A percentile compares a stretch with the other conserved stretches of the same genome.
phyloP scores from a whole-genome alignment of 2,113 vertebrate genomes.

The Ancistrus triradiatus region DNA sequence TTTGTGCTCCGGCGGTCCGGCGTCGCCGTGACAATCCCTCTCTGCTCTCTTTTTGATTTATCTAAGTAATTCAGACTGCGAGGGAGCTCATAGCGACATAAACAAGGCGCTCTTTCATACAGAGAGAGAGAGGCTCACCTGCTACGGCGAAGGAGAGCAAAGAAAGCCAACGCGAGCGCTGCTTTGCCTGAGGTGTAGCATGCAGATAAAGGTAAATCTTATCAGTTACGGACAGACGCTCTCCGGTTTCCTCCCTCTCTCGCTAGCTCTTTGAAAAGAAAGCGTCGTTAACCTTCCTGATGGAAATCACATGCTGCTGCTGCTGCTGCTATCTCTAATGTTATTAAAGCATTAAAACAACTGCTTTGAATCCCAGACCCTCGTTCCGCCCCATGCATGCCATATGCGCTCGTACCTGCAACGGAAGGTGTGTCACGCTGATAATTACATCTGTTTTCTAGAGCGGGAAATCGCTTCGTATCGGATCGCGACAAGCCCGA shows the following conservation, averaged over 20 bases:
- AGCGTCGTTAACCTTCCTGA: slow-evolving; percentile 66
- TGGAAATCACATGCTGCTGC: slow-evolving; percentile 64
- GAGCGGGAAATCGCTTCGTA: slow-evolving; percentile 61
- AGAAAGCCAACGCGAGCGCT: slow-evolving; percentile 33
- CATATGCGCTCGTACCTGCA: slow-evolving; percentile 1
- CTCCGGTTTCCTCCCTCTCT: slow-evolving; percentile 11
- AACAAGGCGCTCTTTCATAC: slow-evolving; percentile 38
- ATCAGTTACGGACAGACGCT: slow-evolving; percentile 50
- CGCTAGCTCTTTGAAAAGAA: slow-evolving; percentile 36
- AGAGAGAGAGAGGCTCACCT: slow-evolving; percentile 35
- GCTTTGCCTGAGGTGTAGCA: slow-evolving; percentile 35
- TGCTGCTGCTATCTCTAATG: slow-evolving; percentile 67
- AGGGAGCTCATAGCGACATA: slow-evolving; percentile 20
- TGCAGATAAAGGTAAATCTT: slow-evolving; percentile 47
- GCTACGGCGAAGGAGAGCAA: slow-evolving; percentile 6
- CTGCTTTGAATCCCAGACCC: not conserved
- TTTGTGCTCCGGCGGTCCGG: slow-evolving; percentile 23
- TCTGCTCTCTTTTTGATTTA: slow-evolving; percentile 41
- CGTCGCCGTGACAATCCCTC: slow-evolving; percentile 8
- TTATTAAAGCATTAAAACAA: slow-evolving; percentile 67
- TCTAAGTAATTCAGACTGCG: slow-evolving; percentile 32
- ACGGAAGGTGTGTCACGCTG: slow-evolving; percentile 27
- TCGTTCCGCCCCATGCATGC: not conserved
- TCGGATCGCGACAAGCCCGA: slow-evolving; percentile 46
- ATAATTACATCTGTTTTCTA: slow-evolving; percentile 60